Conservation (phyloP, 2,888 invertebrate species). For the Lacanobia oleracea region DNA sequence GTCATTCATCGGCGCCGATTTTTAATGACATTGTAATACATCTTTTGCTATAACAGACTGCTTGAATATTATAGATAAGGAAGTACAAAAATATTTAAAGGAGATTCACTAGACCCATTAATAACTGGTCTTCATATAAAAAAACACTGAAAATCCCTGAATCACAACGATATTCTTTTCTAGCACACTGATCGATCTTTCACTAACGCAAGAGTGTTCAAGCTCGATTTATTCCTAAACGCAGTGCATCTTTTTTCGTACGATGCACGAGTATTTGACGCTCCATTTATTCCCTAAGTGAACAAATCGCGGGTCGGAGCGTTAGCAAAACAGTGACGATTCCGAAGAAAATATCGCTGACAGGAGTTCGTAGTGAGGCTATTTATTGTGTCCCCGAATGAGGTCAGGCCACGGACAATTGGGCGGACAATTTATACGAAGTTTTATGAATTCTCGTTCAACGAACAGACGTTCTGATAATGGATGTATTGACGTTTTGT, state of each 20-base stretch:
- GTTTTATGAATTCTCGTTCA: constrained; percentile 52
- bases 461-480: constrained; percentile 52
- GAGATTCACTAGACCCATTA: background rate
- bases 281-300: constrained; percentile 54
- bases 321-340: constrained; percentile 62
- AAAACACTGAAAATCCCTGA: background rate
- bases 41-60: no score
- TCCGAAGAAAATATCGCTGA: constrained; percentile 60
- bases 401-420: constrained; percentile 57
- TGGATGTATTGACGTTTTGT: constrained; percentile 59
- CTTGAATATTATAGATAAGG: no score
- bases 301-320: constrained; percentile 49
- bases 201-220: constrained; percentile 30
- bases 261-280: constrained; percentile 47
- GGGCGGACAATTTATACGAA: constrained; percentile 49
- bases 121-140: background rate
- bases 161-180: background rate
- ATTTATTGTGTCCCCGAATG: constrained; percentile 57
- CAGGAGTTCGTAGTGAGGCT: constrained; percentile 29
- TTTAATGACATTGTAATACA: no score
- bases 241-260: constrained; percentile 50
- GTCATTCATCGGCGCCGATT: no score
- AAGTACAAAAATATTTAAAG: background rate
- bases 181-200: constrained; percentile 18
- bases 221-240: constrained; percentile 44